phyloP scores from a whole-genome alignment of 2,113 vertebrate species.

The Nesoenas mayeri region DNA sequence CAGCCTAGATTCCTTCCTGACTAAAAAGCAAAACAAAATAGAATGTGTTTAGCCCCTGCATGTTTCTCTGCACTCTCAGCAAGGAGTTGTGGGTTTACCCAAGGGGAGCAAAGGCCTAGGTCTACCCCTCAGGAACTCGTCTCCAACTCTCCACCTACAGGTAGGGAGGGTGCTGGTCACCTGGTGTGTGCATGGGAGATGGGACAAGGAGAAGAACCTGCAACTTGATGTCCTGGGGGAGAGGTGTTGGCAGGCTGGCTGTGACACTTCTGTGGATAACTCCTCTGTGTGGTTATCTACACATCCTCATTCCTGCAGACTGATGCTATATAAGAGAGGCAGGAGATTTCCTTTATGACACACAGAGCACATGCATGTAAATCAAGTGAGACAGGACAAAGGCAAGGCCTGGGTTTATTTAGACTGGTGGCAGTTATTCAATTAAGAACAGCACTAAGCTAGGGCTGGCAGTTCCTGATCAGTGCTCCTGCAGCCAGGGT shows the following conservation, averaged over 20 bases:
- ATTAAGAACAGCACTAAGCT: neutral
- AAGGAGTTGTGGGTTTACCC: neutral
- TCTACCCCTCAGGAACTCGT: neutral
- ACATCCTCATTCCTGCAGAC: neutral
- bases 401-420: neutral
- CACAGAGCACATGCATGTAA: accelerated
- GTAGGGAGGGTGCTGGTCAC: neutral
- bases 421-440: neutral
- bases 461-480: neutral
- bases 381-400: neutral
- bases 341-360: neutral
- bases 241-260: neutral
- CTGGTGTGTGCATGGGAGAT: neutral
- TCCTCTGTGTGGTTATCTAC: neutral
- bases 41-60: neutral
- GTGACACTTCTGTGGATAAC: neutral
- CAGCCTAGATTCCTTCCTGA: neutral
- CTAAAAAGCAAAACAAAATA: neutral
- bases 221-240: neutral
- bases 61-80: neutral
- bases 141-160: no score
- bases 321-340: slow-evolving; percentile 8
- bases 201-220: neutral
- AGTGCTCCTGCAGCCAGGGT: neutral
- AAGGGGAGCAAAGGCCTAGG: neutral